Conservation (phyloP, 2,113 vertebrate genomes). For the Corythoichthys intestinalis region DNA sequence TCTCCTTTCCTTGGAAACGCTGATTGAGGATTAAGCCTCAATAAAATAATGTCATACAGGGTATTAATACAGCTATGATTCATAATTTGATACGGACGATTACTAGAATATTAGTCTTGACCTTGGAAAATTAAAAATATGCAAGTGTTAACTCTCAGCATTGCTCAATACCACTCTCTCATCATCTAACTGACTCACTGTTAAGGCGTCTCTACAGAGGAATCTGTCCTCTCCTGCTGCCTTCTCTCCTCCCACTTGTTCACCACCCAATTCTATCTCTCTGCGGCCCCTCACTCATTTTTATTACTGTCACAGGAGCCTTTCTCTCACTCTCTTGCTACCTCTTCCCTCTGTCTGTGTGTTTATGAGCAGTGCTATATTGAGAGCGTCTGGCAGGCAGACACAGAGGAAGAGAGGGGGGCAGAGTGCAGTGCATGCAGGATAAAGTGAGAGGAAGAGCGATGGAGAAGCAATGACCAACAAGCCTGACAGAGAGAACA, state of each 20-base stretch:
- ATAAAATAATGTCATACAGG: too few relatives aligned
- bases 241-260: conserved; percentile 57
- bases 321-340: conserved; percentile 45
- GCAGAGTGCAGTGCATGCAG: conserved; percentile 52
- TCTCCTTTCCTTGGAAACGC: background rate
- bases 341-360: conserved; percentile 46
- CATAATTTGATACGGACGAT: too few relatives aligned
- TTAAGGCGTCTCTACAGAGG: conserved; percentile 38
- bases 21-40: too few relatives aligned
- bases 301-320: conserved; percentile 65
- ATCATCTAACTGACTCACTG: conserved; percentile 23
- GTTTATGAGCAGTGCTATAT: conserved; percentile 91
- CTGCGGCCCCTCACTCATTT: conserved; percentile 59
- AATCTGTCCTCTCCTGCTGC: conserved; percentile 37
- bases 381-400: conserved; percentile 86
- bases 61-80: too few relatives aligned
- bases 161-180: conserved; percentile 41
- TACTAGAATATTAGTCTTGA: background rate
- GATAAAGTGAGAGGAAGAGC: conserved; percentile 31
- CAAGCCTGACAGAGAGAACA: conserved; percentile 10
- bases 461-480: conserved; percentile 16
- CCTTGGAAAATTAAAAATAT: background rate
- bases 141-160: conserved; percentile 17
- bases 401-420: conserved; percentile 68
- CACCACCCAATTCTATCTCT: conserved; percentile 60